Percentiles rank a stretch among this genome's conserved stretches.
phyloP scores from a whole-genome alignment of 2,888 invertebrate genomes.

The Cataglyphis livida region DNA sequence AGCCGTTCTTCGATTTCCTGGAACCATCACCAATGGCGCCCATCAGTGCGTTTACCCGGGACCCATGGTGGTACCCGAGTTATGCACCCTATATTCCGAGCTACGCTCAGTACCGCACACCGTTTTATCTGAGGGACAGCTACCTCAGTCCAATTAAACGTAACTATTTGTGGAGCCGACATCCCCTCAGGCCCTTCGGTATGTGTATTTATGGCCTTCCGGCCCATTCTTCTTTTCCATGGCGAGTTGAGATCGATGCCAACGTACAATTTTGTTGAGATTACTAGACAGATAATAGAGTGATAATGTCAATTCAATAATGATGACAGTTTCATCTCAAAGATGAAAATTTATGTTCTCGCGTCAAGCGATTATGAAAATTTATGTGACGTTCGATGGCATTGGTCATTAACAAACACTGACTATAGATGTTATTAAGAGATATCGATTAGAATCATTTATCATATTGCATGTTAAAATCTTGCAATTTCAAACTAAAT shows the following conservation, averaged over 20 bases:
- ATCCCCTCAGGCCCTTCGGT: constrained; percentile 96
- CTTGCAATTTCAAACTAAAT: neutral
- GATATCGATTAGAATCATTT: constrained; percentile 6
- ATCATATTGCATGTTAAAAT: neutral
- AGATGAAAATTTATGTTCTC: neutral
- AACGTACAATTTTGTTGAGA: neutral
- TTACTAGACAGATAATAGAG: neutral
- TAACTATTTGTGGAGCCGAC: constrained; percentile 96
- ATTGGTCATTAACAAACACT: constrained; percentile 39
- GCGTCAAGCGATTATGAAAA: neutral
- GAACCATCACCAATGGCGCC: constrained; percentile 93
- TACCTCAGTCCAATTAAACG: constrained; percentile 96
- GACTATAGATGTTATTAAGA: constrained; percentile 35
- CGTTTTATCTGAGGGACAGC: constrained; percentile 94
- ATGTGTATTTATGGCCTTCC: constrained; percentile 86
- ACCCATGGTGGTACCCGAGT: constrained; percentile 96
- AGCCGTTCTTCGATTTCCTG: constrained; percentile 89
- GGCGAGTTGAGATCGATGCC: constrained; percentile 12
- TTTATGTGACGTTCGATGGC: constrained; percentile 26
- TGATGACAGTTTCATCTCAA: neutral
- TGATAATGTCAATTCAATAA: too few species aligned
- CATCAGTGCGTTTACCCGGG: constrained; percentile 92
- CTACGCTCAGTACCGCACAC: constrained; percentile 90
- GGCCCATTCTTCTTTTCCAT: neutral
- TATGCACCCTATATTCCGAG: constrained; percentile 91